Evolutionary conservation across 2,888 invertebrate species (phyloP).

Genomic region (Sceliomorpha sp.): DNA sequence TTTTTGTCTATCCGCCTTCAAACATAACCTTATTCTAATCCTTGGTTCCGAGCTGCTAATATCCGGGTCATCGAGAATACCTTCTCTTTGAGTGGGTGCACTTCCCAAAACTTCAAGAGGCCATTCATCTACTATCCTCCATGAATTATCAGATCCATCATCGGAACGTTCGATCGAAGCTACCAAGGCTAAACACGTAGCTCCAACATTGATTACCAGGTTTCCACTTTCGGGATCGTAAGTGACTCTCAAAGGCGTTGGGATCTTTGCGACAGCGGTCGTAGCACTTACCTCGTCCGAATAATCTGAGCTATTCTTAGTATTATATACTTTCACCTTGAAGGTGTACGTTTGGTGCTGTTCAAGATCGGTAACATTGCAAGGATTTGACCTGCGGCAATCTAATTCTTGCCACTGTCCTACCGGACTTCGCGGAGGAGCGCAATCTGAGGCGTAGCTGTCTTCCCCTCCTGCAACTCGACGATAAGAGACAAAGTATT

Average conservation of each 20-base stretch:
- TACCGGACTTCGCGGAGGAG: slow-evolving; percentile 83
- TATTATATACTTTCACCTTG: slow-evolving; percentile 94
- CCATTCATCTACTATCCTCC: slow-evolving; percentile 88
- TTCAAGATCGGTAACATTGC: slow-evolving; percentile 91
- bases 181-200: slow-evolving; percentile 89
- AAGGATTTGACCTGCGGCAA: slow-evolving; percentile 92
- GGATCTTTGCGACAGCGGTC: slow-evolving; percentile 92
- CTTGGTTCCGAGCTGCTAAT: slow-evolving; percentile 82
- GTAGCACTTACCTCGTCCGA: slow-evolving; percentile 91
- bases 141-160: slow-evolving; percentile 82
- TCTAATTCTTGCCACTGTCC: slow-evolving; percentile 91
- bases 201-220: slow-evolving; percentile 89
- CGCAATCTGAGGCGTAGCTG: slow-evolving; percentile 84
- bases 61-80: slow-evolving; percentile 84
- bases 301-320: slow-evolving; percentile 92
- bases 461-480: slow-evolving; percentile 85
- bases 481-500: slow-evolving; percentile 92
- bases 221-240: slow-evolving; percentile 90
- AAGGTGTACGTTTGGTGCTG: slow-evolving; percentile 93
- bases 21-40: slow-evolving; percentile 90
- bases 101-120: slow-evolving; percentile 87
- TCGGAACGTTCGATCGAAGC: slow-evolving; percentile 88
- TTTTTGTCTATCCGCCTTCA: slow-evolving; percentile 89
- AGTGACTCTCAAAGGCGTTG: slow-evolving; percentile 89
- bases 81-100: slow-evolving; percentile 86